These are phyloP conservation scores for Proteles cristata DNA, from an alignment of 2,113 vertebrate genomes.

Conservation along the genomic window DNA sequence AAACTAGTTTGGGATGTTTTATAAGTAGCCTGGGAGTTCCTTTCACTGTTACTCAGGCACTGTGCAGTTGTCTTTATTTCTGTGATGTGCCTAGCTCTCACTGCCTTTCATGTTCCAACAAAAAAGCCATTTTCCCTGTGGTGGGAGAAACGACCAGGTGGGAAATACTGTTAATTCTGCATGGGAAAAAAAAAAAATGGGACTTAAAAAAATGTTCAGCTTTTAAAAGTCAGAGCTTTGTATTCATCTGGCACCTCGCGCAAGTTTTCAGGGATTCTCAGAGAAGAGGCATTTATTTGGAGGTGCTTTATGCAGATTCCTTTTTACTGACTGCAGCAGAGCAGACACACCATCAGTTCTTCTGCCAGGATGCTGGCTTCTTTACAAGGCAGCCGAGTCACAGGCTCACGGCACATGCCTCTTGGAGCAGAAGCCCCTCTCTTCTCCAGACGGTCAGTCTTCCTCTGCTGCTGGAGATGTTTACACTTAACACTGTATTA, in stretches of 20 bases:
- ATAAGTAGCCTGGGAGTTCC: conserved; percentile 27
- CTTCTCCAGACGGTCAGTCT: not conserved
- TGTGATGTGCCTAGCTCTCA: not conserved
- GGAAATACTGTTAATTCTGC: conserved; percentile 41
- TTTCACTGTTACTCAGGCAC: not conserved
- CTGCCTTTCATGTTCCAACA: conserved; percentile 45
- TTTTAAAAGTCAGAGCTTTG: conserved; percentile 47
- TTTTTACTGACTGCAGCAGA: not conserved
- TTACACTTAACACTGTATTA: not conserved
- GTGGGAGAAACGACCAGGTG: conserved; percentile 44
- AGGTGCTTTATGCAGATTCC: not conserved
- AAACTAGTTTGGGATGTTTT: conserved; percentile 38
- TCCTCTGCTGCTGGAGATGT: not conserved
- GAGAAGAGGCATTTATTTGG: conserved; percentile 20
- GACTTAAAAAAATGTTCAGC: not conserved
- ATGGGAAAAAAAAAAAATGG: not conserved
- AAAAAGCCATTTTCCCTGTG: conserved; percentile 36
- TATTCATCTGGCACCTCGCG: not conserved
- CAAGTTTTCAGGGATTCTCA: not conserved
- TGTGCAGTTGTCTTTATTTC: not conserved
- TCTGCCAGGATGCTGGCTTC: not conserved
- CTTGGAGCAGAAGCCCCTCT: not conserved
- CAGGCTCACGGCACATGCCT: not conserved
- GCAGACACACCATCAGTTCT: not conserved
- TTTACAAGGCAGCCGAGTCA: not conserved